Conservation (phyloP, 2,113 vertebrate genomes). For the Columbina picui region DNA sequence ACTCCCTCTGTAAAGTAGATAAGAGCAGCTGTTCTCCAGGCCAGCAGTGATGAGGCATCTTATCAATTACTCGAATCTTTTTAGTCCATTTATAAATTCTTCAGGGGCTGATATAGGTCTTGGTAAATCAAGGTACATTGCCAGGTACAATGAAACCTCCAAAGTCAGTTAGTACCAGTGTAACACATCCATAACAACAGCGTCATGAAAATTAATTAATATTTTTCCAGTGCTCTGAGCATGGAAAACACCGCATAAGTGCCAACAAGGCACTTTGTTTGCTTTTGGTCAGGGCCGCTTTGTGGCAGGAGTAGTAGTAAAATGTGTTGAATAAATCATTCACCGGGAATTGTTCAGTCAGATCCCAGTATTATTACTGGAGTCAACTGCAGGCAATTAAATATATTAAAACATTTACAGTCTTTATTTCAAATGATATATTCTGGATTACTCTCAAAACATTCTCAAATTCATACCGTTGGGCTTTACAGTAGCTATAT, state of each 20-base stretch:
- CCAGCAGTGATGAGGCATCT: neutral
- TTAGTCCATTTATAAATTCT: neutral
- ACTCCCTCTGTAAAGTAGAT: neutral
- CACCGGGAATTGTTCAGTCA: neutral
- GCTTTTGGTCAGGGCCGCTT: neutral
- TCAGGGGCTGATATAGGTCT: neutral
- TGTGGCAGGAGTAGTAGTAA: neutral
- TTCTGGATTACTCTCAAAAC: conserved; percentile 6
- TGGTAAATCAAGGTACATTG: neutral
- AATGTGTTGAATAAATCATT: conserved; percentile 14
- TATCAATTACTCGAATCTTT: neutral
- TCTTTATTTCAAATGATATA: neutral
- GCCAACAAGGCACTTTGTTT: conserved; percentile 1
- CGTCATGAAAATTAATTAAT: neutral
- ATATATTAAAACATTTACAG: neutral
- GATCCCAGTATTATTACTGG: neutral
- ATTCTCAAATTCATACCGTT: neutral
- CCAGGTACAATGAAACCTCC: neutral
- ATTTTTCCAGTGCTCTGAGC: conserved; percentile 11
- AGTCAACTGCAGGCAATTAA: neutral
- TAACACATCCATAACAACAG: neutral
- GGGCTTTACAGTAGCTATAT: neutral
- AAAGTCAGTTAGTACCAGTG: neutral
- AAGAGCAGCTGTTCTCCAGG: neutral
- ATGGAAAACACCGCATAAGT: neutral